phyloP scores from a whole-genome alignment of 2,797 vertebrate genomes.

The Serranus cabrilla region DNA sequence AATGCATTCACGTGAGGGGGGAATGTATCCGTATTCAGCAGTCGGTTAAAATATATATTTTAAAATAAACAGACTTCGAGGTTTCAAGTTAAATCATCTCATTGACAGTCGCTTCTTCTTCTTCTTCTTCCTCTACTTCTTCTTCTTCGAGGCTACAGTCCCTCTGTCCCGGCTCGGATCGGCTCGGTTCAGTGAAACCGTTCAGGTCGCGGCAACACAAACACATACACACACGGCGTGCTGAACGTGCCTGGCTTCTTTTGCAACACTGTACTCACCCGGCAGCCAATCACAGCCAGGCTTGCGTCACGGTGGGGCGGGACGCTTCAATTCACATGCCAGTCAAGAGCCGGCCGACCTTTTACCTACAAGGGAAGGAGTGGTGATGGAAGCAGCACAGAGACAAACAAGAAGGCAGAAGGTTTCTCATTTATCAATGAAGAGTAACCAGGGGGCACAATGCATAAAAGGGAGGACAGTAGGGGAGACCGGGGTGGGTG shows the following conservation, averaged over 20 bases:
- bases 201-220: not conserved
- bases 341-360: slow-evolving; percentile 14
- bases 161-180: not conserved
- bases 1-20: not conserved
- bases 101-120: not conserved
- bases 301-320: slow-evolving; percentile 69
- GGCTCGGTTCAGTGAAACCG: not conserved
- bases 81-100: not conserved
- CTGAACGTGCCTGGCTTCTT: not conserved
- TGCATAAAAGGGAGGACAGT: too few species aligned
- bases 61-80: not conserved
- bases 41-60: not conserved
- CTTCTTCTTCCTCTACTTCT: too few species aligned
- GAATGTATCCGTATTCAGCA: not conserved
- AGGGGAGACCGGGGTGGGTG: too few species aligned
- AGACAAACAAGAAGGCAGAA: not conserved
- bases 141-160: not conserved
- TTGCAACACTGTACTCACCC: slow-evolving; percentile 8
- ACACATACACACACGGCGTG: not conserved
- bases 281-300: slow-evolving; percentile 72
- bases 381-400: not conserved
- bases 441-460: too few species aligned
- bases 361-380: slow-evolving; percentile 25
- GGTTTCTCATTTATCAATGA: not conserved
- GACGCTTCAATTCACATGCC: accelerated